phyloP scores from a whole-genome alignment of 2,797 vertebrate genomes.

The Acipenser oxyrinchus region DNA sequence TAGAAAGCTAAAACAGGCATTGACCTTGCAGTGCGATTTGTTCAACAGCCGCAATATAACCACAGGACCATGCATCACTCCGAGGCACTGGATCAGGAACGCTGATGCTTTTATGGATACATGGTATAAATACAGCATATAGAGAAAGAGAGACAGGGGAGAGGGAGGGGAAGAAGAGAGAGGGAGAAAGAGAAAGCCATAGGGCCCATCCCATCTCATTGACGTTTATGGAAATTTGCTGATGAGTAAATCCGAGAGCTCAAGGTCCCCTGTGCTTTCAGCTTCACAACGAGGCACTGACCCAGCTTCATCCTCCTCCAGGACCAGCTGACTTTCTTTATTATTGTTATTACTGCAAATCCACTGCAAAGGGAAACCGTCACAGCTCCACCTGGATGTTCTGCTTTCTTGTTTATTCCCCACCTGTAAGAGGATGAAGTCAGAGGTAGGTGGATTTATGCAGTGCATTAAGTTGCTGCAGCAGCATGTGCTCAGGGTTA shows the following conservation, averaged over 20 bases:
- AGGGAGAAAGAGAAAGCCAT: slow-evolving; percentile 27
- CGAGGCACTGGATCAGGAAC: slow-evolving; percentile 9
- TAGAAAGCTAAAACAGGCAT: slow-evolving; percentile 31
- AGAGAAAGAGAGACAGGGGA: slow-evolving; percentile 26
- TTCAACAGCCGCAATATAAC: slow-evolving; percentile 27
- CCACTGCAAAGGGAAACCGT: slow-evolving; percentile 18
- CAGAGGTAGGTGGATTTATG: slow-evolving; percentile 58
- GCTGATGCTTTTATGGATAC: slow-evolving; percentile 26
- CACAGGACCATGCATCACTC: slow-evolving; percentile 23
- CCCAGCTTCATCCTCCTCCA: slow-evolving; percentile 30
- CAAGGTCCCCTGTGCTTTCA: slow-evolving; percentile 32
- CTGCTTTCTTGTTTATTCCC: slow-evolving; percentile 15
- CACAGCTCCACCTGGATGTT: slow-evolving; percentile 31
- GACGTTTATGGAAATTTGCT: slow-evolving; percentile 44
- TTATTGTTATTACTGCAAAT: slow-evolving; percentile 19
- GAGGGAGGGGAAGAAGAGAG: slow-evolving; percentile 26
- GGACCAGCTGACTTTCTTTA: slow-evolving; percentile 30
- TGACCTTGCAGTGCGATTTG: slow-evolving; percentile 59
- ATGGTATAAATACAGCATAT: slow-evolving; percentile 15
- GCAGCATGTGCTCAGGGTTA: slow-evolving; percentile 32
- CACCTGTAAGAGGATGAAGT: slow-evolving; percentile 41
- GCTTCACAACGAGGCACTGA: slow-evolving; percentile 31
- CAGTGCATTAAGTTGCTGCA: slow-evolving; percentile 54
- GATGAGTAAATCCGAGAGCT: slow-evolving; percentile 40
- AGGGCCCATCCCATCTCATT: slow-evolving; percentile 46